phyloP scores from a whole-genome alignment of 1,140 invertebrate genomes.

The Lucilia cuprina region DNA sequence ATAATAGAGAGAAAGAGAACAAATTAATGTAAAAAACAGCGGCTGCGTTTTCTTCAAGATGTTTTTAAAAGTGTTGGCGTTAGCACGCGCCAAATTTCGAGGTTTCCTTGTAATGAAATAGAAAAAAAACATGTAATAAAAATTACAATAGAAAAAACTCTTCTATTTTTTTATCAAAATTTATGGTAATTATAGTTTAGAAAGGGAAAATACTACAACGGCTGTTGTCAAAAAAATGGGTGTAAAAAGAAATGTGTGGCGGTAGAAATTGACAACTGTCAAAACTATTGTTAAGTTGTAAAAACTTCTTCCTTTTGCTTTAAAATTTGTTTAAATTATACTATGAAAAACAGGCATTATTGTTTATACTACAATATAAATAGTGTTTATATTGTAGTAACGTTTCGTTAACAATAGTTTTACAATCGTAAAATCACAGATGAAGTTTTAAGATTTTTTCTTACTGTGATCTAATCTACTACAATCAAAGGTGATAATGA shows the following conservation, averaged over 20 bases:
- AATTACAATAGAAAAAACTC: not conserved
- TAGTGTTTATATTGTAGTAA: too few species aligned
- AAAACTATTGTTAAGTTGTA: not conserved
- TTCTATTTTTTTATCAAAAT: not conserved
- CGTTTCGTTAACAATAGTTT: too few species aligned
- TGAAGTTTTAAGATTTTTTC: too few species aligned
- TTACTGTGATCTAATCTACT: too few species aligned
- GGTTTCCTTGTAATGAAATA: not conserved
- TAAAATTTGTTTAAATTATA: too few species aligned
- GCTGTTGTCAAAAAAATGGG: slow-evolving; percentile 1
- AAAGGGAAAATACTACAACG: not conserved
- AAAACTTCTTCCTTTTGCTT: too few species aligned
- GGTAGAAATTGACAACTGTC: not conserved
- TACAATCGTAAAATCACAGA: too few species aligned
- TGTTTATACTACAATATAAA: too few species aligned
- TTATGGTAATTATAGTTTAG: not conserved
- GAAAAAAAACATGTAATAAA: not conserved
- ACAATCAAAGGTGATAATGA: too few species aligned
- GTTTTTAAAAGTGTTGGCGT: slow-evolving; percentile 5
- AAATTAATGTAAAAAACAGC: not conserved
- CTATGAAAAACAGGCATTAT: too few species aligned
- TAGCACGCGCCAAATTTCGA: slow-evolving; percentile 3
- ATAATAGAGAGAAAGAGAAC: not conserved
- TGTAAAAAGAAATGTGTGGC: not conserved
- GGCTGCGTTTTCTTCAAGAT: slow-evolving; percentile 10